These are phyloP conservation scores for Chorisops tibialis DNA, from an alignment of 2,888 invertebrate species.

Conservation along the genomic window DNA sequence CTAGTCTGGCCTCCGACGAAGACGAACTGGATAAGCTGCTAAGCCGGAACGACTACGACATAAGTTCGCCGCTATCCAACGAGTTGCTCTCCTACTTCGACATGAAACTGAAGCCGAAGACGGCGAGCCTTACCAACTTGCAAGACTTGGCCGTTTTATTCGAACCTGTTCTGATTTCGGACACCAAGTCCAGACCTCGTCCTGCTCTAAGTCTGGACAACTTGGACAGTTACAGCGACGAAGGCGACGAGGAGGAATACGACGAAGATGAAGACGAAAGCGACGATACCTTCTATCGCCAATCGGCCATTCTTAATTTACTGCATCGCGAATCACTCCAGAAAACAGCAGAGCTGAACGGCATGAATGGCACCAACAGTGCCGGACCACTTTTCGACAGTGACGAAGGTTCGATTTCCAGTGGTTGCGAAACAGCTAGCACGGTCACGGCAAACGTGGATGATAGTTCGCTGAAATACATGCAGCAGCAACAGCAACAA, in stretches of 20 bases:
- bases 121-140: conserved; percentile 45
- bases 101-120: conserved; percentile 46
- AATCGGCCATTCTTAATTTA: conserved; percentile 48
- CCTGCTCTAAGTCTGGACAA: conserved; percentile 35
- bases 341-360: conserved; percentile 40
- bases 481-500: conserved; percentile 12
- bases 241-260: conserved; percentile 40
- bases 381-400: conserved; percentile 55
- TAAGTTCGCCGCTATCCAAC: conserved; percentile 44
- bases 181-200: neutral
- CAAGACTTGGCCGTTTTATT: conserved; percentile 12
- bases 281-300: conserved; percentile 48
- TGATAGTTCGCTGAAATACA: conserved; percentile 46
- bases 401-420: conserved; percentile 74
- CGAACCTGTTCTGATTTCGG: conserved; percentile 11
- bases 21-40: conserved; percentile 51
- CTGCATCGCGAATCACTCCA: conserved; percentile 48
- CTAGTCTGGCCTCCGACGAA: conserved; percentile 43
- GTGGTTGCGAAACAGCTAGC: conserved; percentile 77
- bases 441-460: conserved; percentile 59
- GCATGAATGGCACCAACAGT: conserved; percentile 7
- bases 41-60: conserved; percentile 46
- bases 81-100: conserved; percentile 51
- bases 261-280: conserved; percentile 37
- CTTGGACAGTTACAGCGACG: conserved; percentile 31